A percentile compares a stretch with the other conserved stretches of the same genome.
phyloP scores from a whole-genome alignment of 2,113 vertebrate species.

The Cyanoderma ruficeps region DNA sequence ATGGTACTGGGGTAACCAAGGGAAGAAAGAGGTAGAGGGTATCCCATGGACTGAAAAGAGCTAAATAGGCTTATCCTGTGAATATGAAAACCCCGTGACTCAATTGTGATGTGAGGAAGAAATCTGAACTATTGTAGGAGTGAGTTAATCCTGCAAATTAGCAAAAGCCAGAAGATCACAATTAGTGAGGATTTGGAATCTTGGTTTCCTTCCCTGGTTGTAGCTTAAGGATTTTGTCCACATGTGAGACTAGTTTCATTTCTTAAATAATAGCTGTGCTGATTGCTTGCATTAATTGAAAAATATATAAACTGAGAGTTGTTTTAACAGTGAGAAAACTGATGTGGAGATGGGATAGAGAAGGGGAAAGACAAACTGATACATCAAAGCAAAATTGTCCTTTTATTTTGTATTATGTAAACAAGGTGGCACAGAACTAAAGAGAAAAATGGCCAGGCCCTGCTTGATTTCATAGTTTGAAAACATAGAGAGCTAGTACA shows the following conservation, averaged over 20 bases:
- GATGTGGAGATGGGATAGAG: neutral
- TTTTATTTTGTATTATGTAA: neutral
- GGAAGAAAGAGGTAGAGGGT: conserved; percentile 52
- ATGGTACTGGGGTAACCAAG: conserved; percentile 26
- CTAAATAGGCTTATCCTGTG: conserved; percentile 66
- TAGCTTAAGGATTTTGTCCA: conserved; percentile 30
- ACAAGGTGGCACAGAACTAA: neutral
- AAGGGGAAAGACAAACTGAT: neutral
- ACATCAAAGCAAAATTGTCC: neutral
- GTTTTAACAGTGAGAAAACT: neutral
- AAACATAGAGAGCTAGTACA: neutral
- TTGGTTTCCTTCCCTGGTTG: conserved; percentile 33
- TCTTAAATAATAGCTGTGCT: neutral
- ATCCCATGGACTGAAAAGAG: conserved; percentile 64
- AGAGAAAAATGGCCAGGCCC: neutral
- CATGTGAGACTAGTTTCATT: neutral
- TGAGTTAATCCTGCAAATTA: conserved; percentile 69
- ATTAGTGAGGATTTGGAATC: conserved; percentile 67
- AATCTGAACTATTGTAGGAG: conserved; percentile 40
- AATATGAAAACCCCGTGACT: conserved; percentile 71
- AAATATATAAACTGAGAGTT: neutral
- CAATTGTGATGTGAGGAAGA: conserved; percentile 56
- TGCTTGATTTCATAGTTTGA: neutral
- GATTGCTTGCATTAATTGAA: neutral
- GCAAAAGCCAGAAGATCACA: conserved; percentile 57